Evolutionary conservation across 2,888 invertebrate species (phyloP).

Genomic region (Cheilosia scutellata): DNA sequence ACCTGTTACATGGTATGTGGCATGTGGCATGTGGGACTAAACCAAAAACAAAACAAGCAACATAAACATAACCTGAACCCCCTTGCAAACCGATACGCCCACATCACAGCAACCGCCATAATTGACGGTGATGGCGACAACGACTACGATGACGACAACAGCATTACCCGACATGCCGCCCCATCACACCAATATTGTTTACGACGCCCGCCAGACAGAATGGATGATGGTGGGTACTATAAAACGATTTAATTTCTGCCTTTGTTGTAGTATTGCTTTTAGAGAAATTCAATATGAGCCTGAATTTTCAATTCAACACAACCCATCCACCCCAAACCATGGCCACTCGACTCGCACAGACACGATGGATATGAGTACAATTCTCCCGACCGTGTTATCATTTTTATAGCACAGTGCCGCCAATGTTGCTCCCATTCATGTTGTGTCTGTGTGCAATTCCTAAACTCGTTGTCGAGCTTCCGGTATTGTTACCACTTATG

Average conservation of each 20-base stretch:
- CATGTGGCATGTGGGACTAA: too few relatives aligned
- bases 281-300: constrained; percentile 46
- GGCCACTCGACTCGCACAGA: not conserved
- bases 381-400: constrained; percentile 30
- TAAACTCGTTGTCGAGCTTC: constrained; percentile 43
- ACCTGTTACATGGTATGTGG: constrained; percentile 33
- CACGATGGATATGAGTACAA: constrained; percentile 5
- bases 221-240: constrained; percentile 26
- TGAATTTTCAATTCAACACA: constrained; percentile 26
- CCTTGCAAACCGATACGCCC: constrained; percentile 36
- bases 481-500: constrained; percentile 6
- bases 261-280: constrained; percentile 45
- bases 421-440: not conserved
- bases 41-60: too few relatives aligned
- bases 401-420: constrained; percentile 36
- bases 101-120: constrained; percentile 43
- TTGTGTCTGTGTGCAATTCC: constrained; percentile 33
- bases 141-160: constrained; percentile 9
- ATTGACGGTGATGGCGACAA: constrained; percentile 23
- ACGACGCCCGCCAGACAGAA: constrained; percentile 42
- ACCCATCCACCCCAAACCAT: not conserved
- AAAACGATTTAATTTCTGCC: constrained; percentile 57
- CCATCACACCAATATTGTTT: constrained; percentile 40
- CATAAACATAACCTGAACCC: not conserved
- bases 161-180: not conserved